Conservation (phyloP, 2,888 invertebrate species). For the Amphipoea lucens region DNA sequence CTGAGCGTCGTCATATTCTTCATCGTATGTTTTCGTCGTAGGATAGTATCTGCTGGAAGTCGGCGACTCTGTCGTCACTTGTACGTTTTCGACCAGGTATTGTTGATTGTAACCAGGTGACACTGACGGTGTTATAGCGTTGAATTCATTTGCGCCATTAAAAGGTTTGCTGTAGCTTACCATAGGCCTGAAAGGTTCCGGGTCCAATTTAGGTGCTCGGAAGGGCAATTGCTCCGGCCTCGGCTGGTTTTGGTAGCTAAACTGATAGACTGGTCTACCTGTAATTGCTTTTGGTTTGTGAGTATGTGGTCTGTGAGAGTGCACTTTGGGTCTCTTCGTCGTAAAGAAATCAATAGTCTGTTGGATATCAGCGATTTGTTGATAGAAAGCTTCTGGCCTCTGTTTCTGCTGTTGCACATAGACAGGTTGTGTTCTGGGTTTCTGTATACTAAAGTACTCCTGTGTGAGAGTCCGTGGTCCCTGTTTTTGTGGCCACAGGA, state of each 20-base stretch:
- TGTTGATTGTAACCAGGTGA: constrained; percentile 84
- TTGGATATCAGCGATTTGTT: constrained; percentile 92
- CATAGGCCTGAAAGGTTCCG: constrained; percentile 92
- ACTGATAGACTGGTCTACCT: constrained; percentile 92
- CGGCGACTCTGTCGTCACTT: constrained; percentile 89
- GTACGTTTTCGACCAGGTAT: constrained; percentile 86
- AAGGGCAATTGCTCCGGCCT: constrained; percentile 86
- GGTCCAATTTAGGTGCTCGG: constrained; percentile 89
- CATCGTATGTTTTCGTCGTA: constrained; percentile 85
- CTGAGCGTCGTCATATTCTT: constrained; percentile 84
- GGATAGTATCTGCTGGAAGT: constrained; percentile 88
- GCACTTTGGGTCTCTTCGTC: constrained; percentile 89
- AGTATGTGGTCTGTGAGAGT: constrained; percentile 81
- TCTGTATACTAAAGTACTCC: constrained; percentile 89
- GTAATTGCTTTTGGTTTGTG: constrained; percentile 89
- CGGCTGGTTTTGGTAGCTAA: constrained; percentile 92
- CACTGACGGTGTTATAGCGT: constrained; percentile 83
- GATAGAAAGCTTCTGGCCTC: constrained; percentile 90
- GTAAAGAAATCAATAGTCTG: constrained; percentile 92
- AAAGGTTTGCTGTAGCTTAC: constrained; percentile 90
- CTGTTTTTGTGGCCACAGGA: constrained; percentile 88
- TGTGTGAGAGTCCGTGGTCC: constrained; percentile 88
- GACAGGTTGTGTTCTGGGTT: constrained; percentile 82
- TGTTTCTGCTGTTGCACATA: constrained; percentile 84
- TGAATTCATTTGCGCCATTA: constrained; percentile 85